Conservation (phyloP, 2,113 vertebrate species). For the Sisor rabdophorus region DNA sequence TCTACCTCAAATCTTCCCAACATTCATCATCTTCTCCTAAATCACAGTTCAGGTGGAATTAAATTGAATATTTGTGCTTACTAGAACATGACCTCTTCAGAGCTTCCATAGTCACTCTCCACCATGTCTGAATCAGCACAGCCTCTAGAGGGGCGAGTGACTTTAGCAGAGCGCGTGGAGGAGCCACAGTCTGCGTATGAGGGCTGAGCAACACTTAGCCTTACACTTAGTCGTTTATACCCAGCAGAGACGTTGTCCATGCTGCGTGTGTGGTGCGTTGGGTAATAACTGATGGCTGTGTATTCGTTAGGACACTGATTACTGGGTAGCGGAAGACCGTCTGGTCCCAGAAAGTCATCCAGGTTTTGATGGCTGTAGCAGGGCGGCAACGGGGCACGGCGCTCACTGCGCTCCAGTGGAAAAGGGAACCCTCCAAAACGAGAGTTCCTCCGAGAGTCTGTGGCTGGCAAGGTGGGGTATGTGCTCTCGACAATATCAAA, state of each 20-base stretch:
- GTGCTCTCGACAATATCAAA: conserved; percentile 79
- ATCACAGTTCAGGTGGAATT: conserved; percentile 9
- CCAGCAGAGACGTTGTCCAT: conserved; percentile 67
- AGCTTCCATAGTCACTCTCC: conserved; percentile 95
- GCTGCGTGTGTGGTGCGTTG: conserved; percentile 73
- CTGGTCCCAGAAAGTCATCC: conserved; percentile 83
- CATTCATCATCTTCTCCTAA: conserved; percentile 1
- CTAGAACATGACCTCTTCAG: conserved; percentile 97
- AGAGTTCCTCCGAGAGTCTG: conserved; percentile 68
- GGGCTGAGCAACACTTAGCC: conserved; percentile 86
- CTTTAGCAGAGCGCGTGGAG: conserved; percentile 60
- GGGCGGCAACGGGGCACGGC: conserved; percentile 87
- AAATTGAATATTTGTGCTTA: not conserved
- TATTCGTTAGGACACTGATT: conserved; percentile 88
- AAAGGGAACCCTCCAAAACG: conserved; percentile 92
- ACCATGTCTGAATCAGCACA: conserved; percentile 82
- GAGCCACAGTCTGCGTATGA: conserved; percentile 78
- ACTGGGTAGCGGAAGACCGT: conserved; percentile 69
- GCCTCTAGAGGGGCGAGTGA: conserved; percentile 59
- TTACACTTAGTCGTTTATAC: conserved; percentile 85
- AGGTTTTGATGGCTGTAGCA: conserved; percentile 94
- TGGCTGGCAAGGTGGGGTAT: conserved; percentile 58
- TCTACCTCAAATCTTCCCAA: conserved; percentile 22
- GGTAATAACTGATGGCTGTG: conserved; percentile 93
- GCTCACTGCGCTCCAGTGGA: conserved; percentile 83